Conservation (phyloP, 2,113 vertebrate genomes). For the Pomatostomus ruficeps region DNA sequence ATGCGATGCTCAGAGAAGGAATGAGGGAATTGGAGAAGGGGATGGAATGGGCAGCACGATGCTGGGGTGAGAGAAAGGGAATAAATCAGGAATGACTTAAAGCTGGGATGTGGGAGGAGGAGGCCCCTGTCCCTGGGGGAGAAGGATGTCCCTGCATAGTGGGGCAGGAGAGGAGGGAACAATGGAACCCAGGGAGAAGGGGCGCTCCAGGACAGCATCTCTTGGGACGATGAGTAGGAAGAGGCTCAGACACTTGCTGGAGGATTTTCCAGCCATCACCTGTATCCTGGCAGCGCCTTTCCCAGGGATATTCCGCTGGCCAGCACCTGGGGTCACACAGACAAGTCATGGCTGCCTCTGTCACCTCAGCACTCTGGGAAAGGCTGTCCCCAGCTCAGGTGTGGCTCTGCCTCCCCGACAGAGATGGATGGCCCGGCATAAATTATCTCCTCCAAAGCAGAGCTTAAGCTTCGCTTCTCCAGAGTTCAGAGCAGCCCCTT, state of each 20-base stretch:
- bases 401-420: neutral
- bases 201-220: neutral
- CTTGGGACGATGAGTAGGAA: neutral
- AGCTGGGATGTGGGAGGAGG: neutral
- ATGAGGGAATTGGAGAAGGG: neutral
- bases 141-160: neutral
- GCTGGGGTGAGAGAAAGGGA: neutral
- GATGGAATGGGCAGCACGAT: neutral
- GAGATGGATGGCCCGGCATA: neutral
- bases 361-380: neutral
- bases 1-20: neutral
- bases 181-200: fast-evolving
- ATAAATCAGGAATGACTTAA: neutral
- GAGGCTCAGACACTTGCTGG: neutral
- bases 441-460: neutral
- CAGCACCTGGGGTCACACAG: neutral
- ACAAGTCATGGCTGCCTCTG: neutral
- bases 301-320: neutral
- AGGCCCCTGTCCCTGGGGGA: neutral
- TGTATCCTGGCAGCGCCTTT: neutral
- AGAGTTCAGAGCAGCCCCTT: neutral
- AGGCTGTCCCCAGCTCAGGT: neutral
- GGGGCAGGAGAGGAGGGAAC: neutral
- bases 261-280: neutral
- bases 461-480: neutral